Base-by-base conservation (phyloP, 2,797 vertebrate genomes). In the Propithecus deckenii region DNA sequence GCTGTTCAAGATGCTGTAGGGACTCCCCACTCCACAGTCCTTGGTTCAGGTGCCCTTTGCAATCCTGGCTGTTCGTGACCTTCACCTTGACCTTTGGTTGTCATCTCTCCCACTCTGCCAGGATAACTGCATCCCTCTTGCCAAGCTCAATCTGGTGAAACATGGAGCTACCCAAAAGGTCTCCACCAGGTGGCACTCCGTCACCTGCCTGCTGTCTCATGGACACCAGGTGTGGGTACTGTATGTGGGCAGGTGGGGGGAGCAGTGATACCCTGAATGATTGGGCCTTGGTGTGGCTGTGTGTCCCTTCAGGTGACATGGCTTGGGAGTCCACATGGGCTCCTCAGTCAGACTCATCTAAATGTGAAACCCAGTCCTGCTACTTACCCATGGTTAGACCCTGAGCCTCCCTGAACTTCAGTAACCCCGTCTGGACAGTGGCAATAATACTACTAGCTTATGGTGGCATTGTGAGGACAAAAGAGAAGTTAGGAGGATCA, bases 151-250 rank as follows among this genome's bases (percentile, higher is more conserved):
- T 48, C 59, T 22, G 15, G 41, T 12, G 3, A 76, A 74, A 17
- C 1, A 1, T 15, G 9, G n/a, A 65, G 48, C 88, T 25, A 48
- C 25, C 12, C 57, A 6, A 50, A 59, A 93, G 35, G n/a, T 7
- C 35, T 57, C n/a, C 76, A 57, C 35, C 38, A 93, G 87, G 84
- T 75, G 91, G 93, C 13, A 35, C 65, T 48, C 23, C 10, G 12
- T 1, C 48, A 30, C 2, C 41, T 13, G 5, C 23, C 71, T 67
- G 69, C 8, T 18, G 30, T 43, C 25, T 43, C 8, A 4, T 0
- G 35, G 17, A 8, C 7, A 20, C 57, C 20, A 15, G 22, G 2
- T 23, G 61, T 2, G 20, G 4, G 4, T 1, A 52, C 48, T 75
- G 17, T 30, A 38, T 5, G 38, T 6, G 28, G 20, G 2, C 17